Evolutionary conservation across 2,113 vertebrate species (phyloP).

Genomic region (Anser brachyrhynchus): DNA sequence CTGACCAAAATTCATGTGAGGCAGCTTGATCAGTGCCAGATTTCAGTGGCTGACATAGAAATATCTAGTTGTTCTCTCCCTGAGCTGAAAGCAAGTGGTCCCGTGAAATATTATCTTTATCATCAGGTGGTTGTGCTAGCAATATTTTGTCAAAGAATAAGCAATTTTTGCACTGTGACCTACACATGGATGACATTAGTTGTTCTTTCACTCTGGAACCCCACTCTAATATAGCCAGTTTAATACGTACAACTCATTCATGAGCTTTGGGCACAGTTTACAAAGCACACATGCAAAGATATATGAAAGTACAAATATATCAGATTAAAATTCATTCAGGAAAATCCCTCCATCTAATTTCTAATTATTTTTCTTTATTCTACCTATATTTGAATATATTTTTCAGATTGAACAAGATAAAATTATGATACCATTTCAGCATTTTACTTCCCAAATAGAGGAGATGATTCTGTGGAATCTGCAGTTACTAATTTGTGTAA

Average conservation of each 20-base stretch:
- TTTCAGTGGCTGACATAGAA: neutral
- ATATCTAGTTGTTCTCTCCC: neutral
- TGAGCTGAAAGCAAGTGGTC: neutral
- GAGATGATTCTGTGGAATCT: neutral
- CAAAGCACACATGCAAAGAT: neutral
- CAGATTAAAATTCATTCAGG: neutral
- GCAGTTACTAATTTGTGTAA: neutral
- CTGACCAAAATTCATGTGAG: neutral
- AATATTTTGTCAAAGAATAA: neutral
- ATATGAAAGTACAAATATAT: neutral
- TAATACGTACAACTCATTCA: neutral
- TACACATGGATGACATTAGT: accelerated
- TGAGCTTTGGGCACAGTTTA: neutral
- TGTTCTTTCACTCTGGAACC: neutral
- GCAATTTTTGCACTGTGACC: neutral
- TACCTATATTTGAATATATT: neutral
- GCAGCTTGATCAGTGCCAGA: neutral
- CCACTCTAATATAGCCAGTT: neutral
- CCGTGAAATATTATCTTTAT: neutral
- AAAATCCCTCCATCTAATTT: neutral
- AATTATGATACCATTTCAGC: neutral
- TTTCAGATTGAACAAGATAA: neutral
- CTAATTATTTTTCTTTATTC: neutral
- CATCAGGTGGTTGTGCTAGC: neutral
- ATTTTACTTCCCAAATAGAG: neutral